Conservation (phyloP, 2,113 vertebrate species). For the Oostethus manadensis region DNA sequence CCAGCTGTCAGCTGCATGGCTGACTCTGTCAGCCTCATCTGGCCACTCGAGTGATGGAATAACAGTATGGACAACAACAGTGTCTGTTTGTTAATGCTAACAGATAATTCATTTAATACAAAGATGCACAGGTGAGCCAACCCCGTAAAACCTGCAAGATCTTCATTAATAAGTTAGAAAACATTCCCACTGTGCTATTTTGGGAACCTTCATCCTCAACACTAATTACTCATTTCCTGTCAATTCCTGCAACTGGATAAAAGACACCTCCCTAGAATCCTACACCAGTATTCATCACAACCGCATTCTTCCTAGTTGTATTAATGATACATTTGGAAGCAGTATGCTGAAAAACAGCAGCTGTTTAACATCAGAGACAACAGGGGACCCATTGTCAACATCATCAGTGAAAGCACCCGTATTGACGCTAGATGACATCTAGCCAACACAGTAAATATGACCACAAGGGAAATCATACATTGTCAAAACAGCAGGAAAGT, state of each 20-base stretch:
- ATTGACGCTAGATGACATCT: neutral
- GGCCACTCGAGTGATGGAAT: conserved; percentile 50
- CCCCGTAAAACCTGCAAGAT: too few species aligned
- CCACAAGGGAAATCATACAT: neutral
- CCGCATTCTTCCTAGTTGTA: neutral
- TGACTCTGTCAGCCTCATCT: conserved; percentile 50
- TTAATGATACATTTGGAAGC: neutral
- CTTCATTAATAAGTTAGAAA: too few species aligned
- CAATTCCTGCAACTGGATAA: neutral
- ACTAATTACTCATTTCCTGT: neutral
- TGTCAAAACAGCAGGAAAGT: neutral
- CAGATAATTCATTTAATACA: conserved; percentile 12
- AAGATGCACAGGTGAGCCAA: neutral
- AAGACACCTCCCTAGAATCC: neutral
- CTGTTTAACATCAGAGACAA: neutral
- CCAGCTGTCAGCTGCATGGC: conserved; percentile 51
- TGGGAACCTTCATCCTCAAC: neutral
- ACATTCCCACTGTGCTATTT: too few species aligned
- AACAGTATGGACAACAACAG: conserved; percentile 26
- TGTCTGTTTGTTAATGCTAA: conserved; percentile 14
- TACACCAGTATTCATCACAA: neutral
- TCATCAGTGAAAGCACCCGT: neutral
- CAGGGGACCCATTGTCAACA: neutral
- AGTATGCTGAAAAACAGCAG: neutral
- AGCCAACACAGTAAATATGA: neutral